Evolutionary conservation across 2,888 invertebrate species (phyloP).

Genomic region (Melinaea menophilus): DNA sequence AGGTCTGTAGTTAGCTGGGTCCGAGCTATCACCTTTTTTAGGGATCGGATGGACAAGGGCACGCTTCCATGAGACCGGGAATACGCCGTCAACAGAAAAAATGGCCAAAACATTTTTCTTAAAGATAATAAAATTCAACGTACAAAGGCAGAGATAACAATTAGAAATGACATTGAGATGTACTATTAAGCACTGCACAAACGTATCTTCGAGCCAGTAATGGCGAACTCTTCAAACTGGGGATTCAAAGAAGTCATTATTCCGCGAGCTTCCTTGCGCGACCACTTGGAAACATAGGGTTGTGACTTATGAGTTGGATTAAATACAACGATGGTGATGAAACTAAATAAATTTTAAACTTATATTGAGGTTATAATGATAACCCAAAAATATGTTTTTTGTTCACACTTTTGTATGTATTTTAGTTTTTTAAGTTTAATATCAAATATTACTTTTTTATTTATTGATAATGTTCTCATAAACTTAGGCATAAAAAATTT

Average conservation of each 20-base stretch:
- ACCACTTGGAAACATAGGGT: conserved; percentile 68
- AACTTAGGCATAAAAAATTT: too few species aligned
- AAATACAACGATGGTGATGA: neutral
- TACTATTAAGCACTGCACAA: conserved; percentile 72
- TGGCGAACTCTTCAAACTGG: conserved; percentile 71
- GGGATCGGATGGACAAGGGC: too few species aligned
- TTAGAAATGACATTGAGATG: conserved; percentile 65
- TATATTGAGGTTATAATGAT: too few species aligned
- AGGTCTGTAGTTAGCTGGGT: too few species aligned
- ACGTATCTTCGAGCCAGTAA: conserved; percentile 68
- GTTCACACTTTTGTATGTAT: too few species aligned
- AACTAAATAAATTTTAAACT: too few species aligned
- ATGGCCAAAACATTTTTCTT: conserved; percentile 23
- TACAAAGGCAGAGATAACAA: conserved; percentile 73
- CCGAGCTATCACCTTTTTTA: too few species aligned
- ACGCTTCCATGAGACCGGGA: too few species aligned
- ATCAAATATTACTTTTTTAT: too few species aligned
- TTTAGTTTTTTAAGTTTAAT: too few species aligned
- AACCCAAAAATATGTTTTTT: too few species aligned
- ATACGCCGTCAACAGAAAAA: conserved; percentile 1
- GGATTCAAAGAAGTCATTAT: conserved; percentile 77
- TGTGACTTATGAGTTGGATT: conserved; percentile 26
- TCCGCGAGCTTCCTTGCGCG: conserved; percentile 72
- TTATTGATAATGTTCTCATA: too few species aligned
- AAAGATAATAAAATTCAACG: conserved; percentile 24